Evolutionary conservation across 2,888 invertebrate species (phyloP), one percentile per base, ranked within the genome.

Genomic region (Sympetrum striolatum): DNA sequence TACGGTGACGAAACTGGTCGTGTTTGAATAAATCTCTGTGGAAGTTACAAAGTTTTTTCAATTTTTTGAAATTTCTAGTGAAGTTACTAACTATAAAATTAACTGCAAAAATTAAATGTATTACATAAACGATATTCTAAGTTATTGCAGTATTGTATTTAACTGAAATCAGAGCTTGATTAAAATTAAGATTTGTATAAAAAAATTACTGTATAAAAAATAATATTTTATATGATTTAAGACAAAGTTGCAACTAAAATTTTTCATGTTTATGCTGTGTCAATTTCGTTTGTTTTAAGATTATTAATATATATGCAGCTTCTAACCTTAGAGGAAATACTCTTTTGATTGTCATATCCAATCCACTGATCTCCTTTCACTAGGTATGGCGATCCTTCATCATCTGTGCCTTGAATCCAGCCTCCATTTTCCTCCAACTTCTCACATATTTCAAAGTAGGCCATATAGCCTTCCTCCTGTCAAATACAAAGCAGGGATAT

Each of bases 351-450:
- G 91, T 98, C 98, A 92, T 96, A 98, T 8, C 97, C 96, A 91
- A 97, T 95, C 97, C 97, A 98, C 92, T 97, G 97, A 93, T 97
- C 96, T 10, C 96, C 96, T 14, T 96, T 95, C 1, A 95, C 94
- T 86, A 95, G 94, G 92, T 95, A 97, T 0, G 97, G 96, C 25
- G 96, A 95, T 0, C 97, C 97, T 53, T 95, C 95, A 86, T 95
- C 94, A 92, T 97, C 97, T 18, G 95, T 93, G 25, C 94, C 94
- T 90, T 93, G 94, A 2, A 92, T 92, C 94, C 96, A 96, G 91
- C 94, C 94, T n/a, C 94, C 94, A 91, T 95, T 95, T 73, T 95
- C 95, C 92, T 95, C 94, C 90, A 94, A 94, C 93, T 93, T 92
- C 39, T 93, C 93, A 91, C 94, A 94, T 90, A 97, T 96, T 95